phyloP scores from a whole-genome alignment of 1,140 invertebrate species.

The Laodelphax striatellus region DNA sequence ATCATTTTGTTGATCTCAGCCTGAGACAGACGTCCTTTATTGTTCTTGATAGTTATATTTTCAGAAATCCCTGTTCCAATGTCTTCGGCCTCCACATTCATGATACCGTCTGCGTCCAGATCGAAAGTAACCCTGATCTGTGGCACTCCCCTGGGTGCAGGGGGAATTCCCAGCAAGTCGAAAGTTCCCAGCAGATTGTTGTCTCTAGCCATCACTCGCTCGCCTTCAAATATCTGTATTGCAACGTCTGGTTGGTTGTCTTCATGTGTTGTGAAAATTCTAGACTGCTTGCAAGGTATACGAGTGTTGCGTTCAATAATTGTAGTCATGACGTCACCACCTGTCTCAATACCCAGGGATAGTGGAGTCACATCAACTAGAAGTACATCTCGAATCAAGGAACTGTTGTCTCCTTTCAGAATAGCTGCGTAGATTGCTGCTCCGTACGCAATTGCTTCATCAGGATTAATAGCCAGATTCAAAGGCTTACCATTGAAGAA shows the following conservation, averaged over 20 bases:
- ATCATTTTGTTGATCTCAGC: conserved; percentile 97
- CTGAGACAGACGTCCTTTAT: conserved; percentile 90
- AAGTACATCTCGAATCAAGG: conserved; percentile 80
- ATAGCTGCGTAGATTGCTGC: conserved; percentile 88
- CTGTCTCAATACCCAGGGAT: conserved; percentile 93
- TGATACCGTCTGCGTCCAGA: conserved; percentile 79
- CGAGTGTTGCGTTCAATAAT: conserved; percentile 93
- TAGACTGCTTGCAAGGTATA: conserved; percentile 91
- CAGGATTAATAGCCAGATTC: conserved; percentile 93
- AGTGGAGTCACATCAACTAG: conserved; percentile 89
- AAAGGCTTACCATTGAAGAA: conserved; percentile 97
- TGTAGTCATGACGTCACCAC: conserved; percentile 85
- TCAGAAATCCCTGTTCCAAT: conserved; percentile 92
- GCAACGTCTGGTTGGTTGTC: conserved; percentile 93
- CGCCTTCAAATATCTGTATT: conserved; percentile 81
- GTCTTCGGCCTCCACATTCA: conserved; percentile 79
- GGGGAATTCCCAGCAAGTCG: conserved; percentile 85
- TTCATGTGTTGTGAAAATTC: conserved; percentile 92
- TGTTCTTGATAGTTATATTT: conserved; percentile 96
- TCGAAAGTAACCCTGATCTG: conserved; percentile 89
- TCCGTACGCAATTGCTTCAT: conserved; percentile 87
- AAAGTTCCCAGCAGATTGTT: conserved; percentile 90
- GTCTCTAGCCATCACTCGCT: conserved; percentile 85
- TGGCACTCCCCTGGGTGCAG: conserved; percentile 87
- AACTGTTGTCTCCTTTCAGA: conserved; percentile 86